These are phyloP conservation scores for Lysandra coridon DNA, from an alignment of 2,888 invertebrate genomes.

Conservation along the genomic window DNA sequence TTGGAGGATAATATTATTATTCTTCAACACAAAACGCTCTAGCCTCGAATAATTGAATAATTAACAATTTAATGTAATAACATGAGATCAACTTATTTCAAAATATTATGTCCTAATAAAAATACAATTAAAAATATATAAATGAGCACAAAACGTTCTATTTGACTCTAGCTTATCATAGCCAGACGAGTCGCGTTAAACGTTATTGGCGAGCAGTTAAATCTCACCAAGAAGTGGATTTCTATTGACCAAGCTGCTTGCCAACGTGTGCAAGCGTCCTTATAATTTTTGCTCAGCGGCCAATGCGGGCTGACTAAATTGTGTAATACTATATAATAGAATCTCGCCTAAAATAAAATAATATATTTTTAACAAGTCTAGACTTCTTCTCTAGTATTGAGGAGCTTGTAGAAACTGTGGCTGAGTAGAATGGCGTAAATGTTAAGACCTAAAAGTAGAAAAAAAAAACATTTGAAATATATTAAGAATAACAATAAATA, in stretches of 20 bases:
- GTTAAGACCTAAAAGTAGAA: constrained; percentile 57
- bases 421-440: constrained; percentile 60
- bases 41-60: too few species aligned
- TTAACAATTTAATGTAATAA: too few species aligned
- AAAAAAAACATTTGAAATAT: too few species aligned
- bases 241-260: background rate
- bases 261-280: background rate
- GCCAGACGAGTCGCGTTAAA: background rate
- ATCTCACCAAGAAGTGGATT: background rate
- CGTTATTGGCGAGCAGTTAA: background rate
- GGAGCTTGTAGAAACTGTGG: constrained; percentile 62
- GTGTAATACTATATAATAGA: background rate
- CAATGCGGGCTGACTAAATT: background rate
- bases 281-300: background rate
- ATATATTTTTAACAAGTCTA: constrained; percentile 39
- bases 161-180: background rate
- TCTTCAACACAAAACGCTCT: too few species aligned
- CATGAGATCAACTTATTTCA: too few species aligned
- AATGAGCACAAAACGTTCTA: too few species aligned
- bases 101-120: too few species aligned
- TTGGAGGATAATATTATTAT: too few species aligned
- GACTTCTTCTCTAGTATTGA: constrained; percentile 64
- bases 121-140: too few species aligned
- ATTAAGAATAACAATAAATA: too few species aligned
- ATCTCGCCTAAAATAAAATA: background rate